Percentiles rank a stretch among this genome's conserved stretches.
phyloP scores from a whole-genome alignment of 2,797 vertebrate genomes.

The Columba guinea region DNA sequence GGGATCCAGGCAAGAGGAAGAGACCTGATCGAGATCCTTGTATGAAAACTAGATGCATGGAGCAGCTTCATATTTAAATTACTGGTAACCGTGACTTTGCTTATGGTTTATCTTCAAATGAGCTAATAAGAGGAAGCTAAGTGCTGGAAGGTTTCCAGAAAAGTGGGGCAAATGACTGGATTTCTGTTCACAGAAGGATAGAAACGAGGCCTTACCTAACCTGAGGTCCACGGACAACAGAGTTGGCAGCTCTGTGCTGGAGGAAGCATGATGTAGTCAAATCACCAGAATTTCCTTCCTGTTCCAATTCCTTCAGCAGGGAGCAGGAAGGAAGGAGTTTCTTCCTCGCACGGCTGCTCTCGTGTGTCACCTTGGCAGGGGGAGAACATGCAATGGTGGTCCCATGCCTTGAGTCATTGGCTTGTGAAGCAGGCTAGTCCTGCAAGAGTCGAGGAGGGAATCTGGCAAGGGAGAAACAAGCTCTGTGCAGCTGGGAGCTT shows the following conservation, averaged over 20 bases:
- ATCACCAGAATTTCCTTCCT: not conserved
- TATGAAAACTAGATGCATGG: not conserved
- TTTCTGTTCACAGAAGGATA: not conserved
- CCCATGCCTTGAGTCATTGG: not conserved
- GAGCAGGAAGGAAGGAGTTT: not conserved
- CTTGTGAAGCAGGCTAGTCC: not conserved
- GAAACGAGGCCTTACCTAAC: not conserved
- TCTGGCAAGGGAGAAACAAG: not conserved
- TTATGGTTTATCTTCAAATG: not conserved
- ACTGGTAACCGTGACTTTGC: not conserved
- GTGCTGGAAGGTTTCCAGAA: not conserved
- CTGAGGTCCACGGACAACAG: not conserved
- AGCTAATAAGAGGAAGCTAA: not conserved
- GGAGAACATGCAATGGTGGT: not conserved
- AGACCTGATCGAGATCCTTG: not conserved
- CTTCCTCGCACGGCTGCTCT: not conserved
- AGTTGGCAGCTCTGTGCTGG: not conserved
- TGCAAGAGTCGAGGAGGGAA: not conserved
- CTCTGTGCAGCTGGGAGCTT: not conserved
- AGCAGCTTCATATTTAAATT: not conserved
- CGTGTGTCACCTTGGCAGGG: fast-evolving
- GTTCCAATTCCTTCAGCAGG: not conserved
- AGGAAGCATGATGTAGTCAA: not conserved
- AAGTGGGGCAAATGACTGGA: not conserved
- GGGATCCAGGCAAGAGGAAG: not conserved